Percentiles rank a stretch among this genome's conserved stretches.
Evolutionary conservation across 2,113 vertebrate species (phyloP).

Genomic region (Ornithorhynchus anatinus): DNA sequence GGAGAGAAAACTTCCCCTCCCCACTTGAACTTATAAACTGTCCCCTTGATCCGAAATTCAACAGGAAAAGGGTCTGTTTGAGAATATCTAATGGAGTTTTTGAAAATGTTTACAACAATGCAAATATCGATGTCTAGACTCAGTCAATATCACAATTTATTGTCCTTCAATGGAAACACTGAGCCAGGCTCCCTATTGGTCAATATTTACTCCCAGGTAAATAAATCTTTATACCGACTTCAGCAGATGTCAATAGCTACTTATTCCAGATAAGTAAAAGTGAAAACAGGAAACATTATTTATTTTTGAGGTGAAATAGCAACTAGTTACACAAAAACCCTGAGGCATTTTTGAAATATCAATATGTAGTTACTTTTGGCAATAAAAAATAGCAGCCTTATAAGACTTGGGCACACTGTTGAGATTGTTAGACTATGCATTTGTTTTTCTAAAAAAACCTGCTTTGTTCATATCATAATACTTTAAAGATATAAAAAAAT

Average conservation of each 20-base stretch:
- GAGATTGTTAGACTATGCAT: conserved; percentile 24
- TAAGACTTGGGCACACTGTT: conserved; percentile 33
- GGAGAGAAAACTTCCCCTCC: too few species aligned
- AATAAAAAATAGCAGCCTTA: conserved; percentile 67
- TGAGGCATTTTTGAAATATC: conserved; percentile 69
- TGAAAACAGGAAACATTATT: conserved; percentile 71
- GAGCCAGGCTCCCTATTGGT: conserved; percentile 74
- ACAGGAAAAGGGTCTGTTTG: conserved; percentile 9
- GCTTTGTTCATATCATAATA: conserved; percentile 37
- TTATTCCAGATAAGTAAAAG: conserved; percentile 77
- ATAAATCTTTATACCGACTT: conserved; percentile 80
- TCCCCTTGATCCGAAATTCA: background rate
- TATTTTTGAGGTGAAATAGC: conserved; percentile 78
- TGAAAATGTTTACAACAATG: conserved; percentile 79
- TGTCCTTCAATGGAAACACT: conserved; percentile 77
- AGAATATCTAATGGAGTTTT: conserved; percentile 76
- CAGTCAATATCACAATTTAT: conserved; percentile 79
- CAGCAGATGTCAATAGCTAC: conserved; percentile 70
- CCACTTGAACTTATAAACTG: too few species aligned
- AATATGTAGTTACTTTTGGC: conserved; percentile 69
- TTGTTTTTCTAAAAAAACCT: conserved; percentile 52
- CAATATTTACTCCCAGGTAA: conserved; percentile 76
- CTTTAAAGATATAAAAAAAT: background rate
- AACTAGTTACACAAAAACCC: conserved; percentile 76
- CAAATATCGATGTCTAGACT: conserved; percentile 70